A percentile compares a stretch with the other conserved stretches of the same genome.
phyloP scores from a whole-genome alignment of 2,113 vertebrate species.

The Erinaceus europaeus region DNA sequence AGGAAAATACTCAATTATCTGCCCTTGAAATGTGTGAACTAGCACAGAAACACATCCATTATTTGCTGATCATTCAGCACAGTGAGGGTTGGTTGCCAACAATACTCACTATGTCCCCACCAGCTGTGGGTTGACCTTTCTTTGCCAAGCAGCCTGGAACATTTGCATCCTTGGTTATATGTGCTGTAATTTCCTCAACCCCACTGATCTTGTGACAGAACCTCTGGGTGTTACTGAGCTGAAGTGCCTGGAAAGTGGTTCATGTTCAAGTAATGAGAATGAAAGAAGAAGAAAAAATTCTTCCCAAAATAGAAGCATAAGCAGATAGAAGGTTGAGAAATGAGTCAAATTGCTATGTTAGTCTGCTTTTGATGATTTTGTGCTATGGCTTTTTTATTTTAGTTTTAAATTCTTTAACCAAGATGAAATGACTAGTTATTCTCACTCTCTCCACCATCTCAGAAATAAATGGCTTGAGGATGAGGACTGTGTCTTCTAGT shows the following conservation, averaged over 20 bases:
- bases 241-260: slow-evolving; percentile 42
- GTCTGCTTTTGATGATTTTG: not conserved
- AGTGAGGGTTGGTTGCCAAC: not conserved
- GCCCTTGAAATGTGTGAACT: not conserved
- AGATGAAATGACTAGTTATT: not conserved
- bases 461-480: not conserved
- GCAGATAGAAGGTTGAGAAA: slow-evolving; percentile 27
- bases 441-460: not conserved
- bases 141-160: slow-evolving; percentile 3
- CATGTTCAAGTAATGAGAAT: not conserved
- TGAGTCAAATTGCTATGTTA: not conserved
- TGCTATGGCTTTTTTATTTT: not conserved
- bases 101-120: not conserved
- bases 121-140: not conserved
- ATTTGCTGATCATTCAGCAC: not conserved
- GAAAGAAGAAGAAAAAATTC: not conserved
- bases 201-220: slow-evolving; percentile 5
- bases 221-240: slow-evolving; percentile 41
- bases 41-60: not conserved
- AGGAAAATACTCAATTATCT: not conserved
- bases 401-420: not conserved
- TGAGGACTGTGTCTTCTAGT: not conserved
- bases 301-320: slow-evolving; percentile 31
- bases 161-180: not conserved
- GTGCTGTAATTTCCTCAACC: slow-evolving; percentile 13